Evolutionary conservation across 2,113 vertebrate genomes (phyloP), one percentile per base, ranked within the genome.

Genomic region (Ursus arctos): DNA sequence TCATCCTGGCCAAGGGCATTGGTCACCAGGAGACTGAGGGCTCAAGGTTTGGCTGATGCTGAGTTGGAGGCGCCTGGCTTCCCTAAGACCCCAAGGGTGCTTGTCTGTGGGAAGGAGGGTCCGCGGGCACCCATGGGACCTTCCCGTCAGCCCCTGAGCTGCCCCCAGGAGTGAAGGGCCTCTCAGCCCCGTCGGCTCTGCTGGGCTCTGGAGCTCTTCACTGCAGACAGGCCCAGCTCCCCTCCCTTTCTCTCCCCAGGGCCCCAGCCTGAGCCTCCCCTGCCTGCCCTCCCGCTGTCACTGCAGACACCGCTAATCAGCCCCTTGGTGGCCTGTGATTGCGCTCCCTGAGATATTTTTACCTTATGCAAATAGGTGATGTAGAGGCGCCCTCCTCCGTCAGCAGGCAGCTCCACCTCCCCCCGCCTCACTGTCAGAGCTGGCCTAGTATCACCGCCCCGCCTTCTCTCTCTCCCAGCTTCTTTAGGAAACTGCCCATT

Each of bases 271-370:
- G 79, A 63, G 67, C 88, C 51, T 72, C 87, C 69, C 51, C 31
- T 53, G 24, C 82, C 61, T 53, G 53, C 77, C 87, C 40, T 49
- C 84, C 87, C 84, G 67, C 92, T 90, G 84, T 59, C 43, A 61
- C 92, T 77, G 92, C 96, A 97, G 97, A 97, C 90, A 86, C 95
- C 0, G 9, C 97, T 98, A 97, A 98, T 98, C 98, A 97, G 94
- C 92, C 90, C 97, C 91, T 96, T 6, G 6, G 92, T 92, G 94
- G 95, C 95, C 96, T 90, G 86, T 98, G 98, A 97, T 97, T 98
- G 94, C 77, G 2, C 76, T 76, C 74, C 74, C 49, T 0, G 49
- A 82, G 98, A 98, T 98, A 98, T 98, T 98, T 98, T 98, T 98
- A 98, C 97, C 69, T 71, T 92, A 97, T 97, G 98, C 95, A 98